These are phyloP conservation scores for Dolomedes plantarius DNA, from an alignment of 2,888 invertebrate species.

Conservation along the genomic window DNA sequence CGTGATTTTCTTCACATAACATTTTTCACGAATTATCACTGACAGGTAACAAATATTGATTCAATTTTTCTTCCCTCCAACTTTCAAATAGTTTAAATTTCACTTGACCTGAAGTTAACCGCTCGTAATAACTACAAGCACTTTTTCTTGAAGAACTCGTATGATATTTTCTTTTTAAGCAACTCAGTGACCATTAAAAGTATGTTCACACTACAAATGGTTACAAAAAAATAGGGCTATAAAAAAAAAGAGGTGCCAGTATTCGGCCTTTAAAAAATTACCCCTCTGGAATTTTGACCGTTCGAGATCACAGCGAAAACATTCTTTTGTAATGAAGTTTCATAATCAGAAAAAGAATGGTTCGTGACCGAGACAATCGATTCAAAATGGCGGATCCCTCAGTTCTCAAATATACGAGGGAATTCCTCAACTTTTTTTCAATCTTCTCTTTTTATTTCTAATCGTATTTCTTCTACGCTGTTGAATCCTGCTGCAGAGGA, in stretches of 20 bases:
- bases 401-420: background rate
- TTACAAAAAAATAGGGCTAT: background rate
- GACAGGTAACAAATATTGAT: too few species aligned
- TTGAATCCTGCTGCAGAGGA: too few species aligned
- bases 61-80: too few species aligned
- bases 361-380: slow-evolving; percentile 13
- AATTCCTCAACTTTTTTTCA: background rate
- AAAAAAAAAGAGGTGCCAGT: background rate
- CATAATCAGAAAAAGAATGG: slow-evolving; percentile 5
- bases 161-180: too few species aligned
- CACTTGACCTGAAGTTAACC: too few species aligned
- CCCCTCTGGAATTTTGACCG: background rate
- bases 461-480: too few species aligned
- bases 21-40: too few species aligned
- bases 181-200: background rate
- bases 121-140: too few species aligned
- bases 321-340: slow-evolving; percentile 7
- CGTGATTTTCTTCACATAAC: too few species aligned
- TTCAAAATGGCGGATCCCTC: background rate
- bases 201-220: background rate
- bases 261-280: background rate
- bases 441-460: background rate
- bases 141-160: too few species aligned
- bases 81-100: too few species aligned
- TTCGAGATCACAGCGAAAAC: background rate